Conservation (phyloP, 2,113 vertebrate genomes). For the Poecilia latipinna region DNA sequence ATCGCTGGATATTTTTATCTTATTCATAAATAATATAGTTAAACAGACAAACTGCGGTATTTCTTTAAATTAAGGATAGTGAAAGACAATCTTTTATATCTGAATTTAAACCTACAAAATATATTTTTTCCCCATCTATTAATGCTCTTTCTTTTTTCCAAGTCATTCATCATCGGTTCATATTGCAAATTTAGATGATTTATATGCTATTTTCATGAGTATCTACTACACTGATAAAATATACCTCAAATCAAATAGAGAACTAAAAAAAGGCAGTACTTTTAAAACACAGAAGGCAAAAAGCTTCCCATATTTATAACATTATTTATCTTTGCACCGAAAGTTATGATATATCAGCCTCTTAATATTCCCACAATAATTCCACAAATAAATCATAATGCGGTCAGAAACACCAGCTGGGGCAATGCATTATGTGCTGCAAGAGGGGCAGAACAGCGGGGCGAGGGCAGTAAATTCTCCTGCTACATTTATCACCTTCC, state of each 20-base stretch:
- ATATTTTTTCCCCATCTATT: background rate
- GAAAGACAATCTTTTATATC: background rate
- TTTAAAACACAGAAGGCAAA: background rate
- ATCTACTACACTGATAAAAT: background rate
- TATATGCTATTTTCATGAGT: background rate
- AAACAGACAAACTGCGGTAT: too few species aligned
- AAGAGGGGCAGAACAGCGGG: constrained; percentile 54
- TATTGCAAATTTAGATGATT: background rate
- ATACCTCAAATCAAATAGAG: background rate
- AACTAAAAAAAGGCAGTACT: background rate
- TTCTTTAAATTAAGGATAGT: too few species aligned
- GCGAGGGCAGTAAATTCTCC: constrained; percentile 62
- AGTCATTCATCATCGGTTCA: constrained; percentile 13
- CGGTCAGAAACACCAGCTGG: constrained; percentile 58
- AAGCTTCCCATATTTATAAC: background rate
- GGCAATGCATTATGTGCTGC: constrained; percentile 56
- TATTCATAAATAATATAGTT: too few species aligned
- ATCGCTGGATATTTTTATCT: background rate
- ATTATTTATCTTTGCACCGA: constrained; percentile 9
- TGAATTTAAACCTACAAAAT: too few species aligned
- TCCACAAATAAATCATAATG: constrained; percentile 49
- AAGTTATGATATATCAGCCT: constrained; percentile 26
- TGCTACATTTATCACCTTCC: constrained; percentile 61
- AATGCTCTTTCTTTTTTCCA: background rate
- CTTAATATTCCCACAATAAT: constrained; percentile 46